Conservation (phyloP, 1,140 invertebrate genomes). For the Drosophila parvula region DNA sequence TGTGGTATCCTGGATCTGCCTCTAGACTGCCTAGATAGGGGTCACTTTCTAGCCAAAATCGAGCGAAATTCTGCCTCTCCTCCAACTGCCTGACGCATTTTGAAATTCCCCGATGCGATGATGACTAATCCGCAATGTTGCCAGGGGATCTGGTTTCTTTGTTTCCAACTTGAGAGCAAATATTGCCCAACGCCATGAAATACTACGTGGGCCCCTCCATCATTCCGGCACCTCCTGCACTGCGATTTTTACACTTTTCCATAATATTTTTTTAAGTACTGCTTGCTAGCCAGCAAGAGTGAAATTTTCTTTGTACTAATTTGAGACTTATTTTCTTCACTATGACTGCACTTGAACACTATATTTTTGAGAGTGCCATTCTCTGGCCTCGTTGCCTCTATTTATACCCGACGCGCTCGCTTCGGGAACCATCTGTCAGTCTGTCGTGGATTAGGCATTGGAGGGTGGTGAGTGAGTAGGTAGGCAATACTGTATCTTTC, state of each 20-base stretch:
- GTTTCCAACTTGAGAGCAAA: slow-evolving; percentile 57
- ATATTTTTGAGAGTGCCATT: slow-evolving; percentile 51
- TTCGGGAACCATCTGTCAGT: slow-evolving; percentile 55
- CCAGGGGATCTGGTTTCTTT: slow-evolving; percentile 63
- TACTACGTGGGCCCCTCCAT: slow-evolving; percentile 55
- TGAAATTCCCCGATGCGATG: slow-evolving; percentile 54
- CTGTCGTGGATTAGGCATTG: slow-evolving; percentile 25
- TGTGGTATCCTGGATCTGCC: slow-evolving; percentile 35
- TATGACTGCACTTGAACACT: slow-evolving; percentile 63
- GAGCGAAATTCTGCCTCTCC: slow-evolving; percentile 34
- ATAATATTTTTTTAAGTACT: slow-evolving; percentile 27
- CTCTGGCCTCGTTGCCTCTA: slow-evolving; percentile 23
- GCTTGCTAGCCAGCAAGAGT: slow-evolving; percentile 15
- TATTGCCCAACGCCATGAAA: slow-evolving; percentile 18
- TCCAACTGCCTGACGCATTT: slow-evolving; percentile 46
- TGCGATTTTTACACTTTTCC: slow-evolving; percentile 60
- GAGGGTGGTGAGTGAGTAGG: slow-evolving; percentile 39
- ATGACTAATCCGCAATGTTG: slow-evolving; percentile 43
- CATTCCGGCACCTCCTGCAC: slow-evolving; percentile 33
- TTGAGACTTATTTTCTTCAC: slow-evolving; percentile 42
- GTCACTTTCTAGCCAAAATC: slow-evolving; percentile 58
- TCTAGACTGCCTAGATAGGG: slow-evolving; percentile 69
- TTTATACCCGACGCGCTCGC: slow-evolving; percentile 53
- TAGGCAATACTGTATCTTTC: slow-evolving; percentile 4
- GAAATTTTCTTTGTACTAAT: slow-evolving; percentile 32